Percentiles rank a stretch among this genome's conserved stretches.
Evolutionary conservation across 2,797 vertebrate genomes (phyloP).

Genomic region (Diplodus puntazzo): DNA sequence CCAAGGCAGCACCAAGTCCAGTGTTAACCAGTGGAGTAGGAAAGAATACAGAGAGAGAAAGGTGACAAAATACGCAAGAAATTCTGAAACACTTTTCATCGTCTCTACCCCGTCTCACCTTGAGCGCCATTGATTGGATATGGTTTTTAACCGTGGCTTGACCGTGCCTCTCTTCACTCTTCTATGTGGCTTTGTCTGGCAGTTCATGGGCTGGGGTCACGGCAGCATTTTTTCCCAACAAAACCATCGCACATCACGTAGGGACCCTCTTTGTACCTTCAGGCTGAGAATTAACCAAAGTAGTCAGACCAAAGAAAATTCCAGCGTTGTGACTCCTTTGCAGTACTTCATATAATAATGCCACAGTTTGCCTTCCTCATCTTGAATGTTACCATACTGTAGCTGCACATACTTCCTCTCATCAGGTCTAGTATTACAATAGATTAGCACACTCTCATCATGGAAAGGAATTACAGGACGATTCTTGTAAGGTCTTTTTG

Average conservation of each 20-base stretch:
- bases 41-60: background rate
- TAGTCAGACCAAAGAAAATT: slow-evolving; percentile 4
- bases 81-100: background rate
- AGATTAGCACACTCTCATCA: too few relatives aligned
- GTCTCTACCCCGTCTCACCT: slow-evolving; percentile 23
- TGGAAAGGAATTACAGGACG: too few relatives aligned
- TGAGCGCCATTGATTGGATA: slow-evolving; percentile 28
- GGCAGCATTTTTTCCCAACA: slow-evolving; percentile 22
- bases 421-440: too few relatives aligned
- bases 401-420: too few relatives aligned
- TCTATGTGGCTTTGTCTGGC: slow-evolving; percentile 33
- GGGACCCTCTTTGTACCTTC: background rate
- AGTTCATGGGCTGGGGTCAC: slow-evolving; percentile 32
- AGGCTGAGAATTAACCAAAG: background rate
- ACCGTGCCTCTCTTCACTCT: slow-evolving; percentile 22
- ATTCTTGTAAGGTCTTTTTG: too few relatives aligned
- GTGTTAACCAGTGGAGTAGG: background rate
- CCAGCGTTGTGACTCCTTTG: background rate
- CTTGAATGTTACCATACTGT: background rate
- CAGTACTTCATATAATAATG: background rate
- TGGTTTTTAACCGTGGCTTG: slow-evolving; percentile 19
- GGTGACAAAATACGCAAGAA: background rate
- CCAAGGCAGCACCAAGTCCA: slow-evolving; percentile 31
- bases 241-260: slow-evolving; percentile 22
- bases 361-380: background rate